A percentile compares a stretch with the other conserved stretches of the same genome.
Evolutionary conservation across 2,113 vertebrate genomes (phyloP).

Genomic region (Catharus bicknelli): DNA sequence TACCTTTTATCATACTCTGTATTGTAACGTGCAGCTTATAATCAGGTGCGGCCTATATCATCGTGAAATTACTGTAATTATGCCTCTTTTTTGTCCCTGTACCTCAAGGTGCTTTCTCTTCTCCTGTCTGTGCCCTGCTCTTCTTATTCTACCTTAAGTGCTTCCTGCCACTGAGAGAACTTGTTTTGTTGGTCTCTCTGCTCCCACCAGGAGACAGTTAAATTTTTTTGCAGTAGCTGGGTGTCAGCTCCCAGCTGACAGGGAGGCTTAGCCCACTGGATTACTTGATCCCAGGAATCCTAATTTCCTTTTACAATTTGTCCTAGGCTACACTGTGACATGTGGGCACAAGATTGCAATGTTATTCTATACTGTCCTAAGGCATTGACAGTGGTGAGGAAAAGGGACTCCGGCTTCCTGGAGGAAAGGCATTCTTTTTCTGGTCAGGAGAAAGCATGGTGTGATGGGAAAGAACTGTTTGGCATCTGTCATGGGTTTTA

Average conservation of each 20-base stretch:
- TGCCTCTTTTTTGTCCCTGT: not conserved
- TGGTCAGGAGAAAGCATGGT: not conserved
- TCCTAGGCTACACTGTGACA: accelerated
- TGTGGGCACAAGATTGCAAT: not conserved
- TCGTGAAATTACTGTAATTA: not conserved
- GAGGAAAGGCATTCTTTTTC: not conserved
- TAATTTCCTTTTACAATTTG: not conserved
- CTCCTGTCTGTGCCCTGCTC: accelerated
- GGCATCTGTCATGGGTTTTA: accelerated
- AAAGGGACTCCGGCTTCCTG: not conserved
- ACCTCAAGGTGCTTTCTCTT: not conserved
- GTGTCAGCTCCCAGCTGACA: not conserved
- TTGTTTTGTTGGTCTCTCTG: not conserved
- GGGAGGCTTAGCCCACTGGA: accelerated
- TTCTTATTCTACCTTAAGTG: not conserved
- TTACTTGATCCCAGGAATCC: not conserved
- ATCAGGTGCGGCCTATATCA: too few species aligned
- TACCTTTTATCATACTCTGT: too few species aligned
- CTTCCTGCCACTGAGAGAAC: not conserved
- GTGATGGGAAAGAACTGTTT: not conserved
- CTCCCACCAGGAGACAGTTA: not conserved
- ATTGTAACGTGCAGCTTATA: too few species aligned
- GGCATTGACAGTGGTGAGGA: not conserved
- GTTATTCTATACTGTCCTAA: not conserved
- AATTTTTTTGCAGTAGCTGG: not conserved